phyloP scores from a whole-genome alignment of 2,888 invertebrate genomes.

The Diarsia rubi region DNA sequence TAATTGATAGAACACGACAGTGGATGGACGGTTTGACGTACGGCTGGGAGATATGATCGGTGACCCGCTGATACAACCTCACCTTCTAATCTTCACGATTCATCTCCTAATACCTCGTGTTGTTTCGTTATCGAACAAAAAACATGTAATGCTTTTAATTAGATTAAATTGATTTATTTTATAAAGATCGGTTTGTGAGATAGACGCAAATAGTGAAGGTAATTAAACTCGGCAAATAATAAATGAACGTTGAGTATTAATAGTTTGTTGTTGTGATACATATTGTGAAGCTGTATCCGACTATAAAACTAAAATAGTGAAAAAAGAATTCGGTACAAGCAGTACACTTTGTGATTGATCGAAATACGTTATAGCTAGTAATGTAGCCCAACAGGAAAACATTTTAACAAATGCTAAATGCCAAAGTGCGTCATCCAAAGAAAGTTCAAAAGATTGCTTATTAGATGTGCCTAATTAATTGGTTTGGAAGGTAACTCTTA shows the following conservation, averaged over 20 bases:
- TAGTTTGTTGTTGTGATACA: constrained; percentile 69
- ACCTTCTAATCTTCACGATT: constrained; percentile 86
- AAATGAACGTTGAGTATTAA: constrained; percentile 76
- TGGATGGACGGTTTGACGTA: constrained; percentile 88
- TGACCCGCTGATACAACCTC: constrained; percentile 87
- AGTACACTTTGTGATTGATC: constrained; percentile 1
- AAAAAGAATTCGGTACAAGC: constrained; percentile 13
- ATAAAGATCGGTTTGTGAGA: constrained; percentile 83
- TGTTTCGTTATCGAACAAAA: constrained; percentile 89
- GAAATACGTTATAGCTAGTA: constrained; percentile 12
- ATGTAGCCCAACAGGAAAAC: constrained; percentile 53
- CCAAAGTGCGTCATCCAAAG: constrained; percentile 28
- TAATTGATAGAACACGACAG: constrained; percentile 88
- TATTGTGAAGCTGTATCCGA: constrained; percentile 45
- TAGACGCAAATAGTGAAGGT: constrained; percentile 82
- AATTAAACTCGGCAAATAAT: constrained; percentile 88
- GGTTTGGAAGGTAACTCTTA: constrained; percentile 28
- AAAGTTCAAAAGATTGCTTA: constrained; percentile 40
- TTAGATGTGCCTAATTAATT: constrained; percentile 50
- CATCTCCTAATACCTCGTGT: constrained; percentile 89
- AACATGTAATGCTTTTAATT: constrained; percentile 91
- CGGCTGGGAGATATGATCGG: constrained; percentile 86
- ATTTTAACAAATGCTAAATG: constrained; percentile 36
- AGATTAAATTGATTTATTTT: constrained; percentile 91
- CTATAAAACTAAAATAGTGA: constrained; percentile 8